phyloP scores from a whole-genome alignment of 1,140 invertebrate genomes.

The Diprion similis region DNA sequence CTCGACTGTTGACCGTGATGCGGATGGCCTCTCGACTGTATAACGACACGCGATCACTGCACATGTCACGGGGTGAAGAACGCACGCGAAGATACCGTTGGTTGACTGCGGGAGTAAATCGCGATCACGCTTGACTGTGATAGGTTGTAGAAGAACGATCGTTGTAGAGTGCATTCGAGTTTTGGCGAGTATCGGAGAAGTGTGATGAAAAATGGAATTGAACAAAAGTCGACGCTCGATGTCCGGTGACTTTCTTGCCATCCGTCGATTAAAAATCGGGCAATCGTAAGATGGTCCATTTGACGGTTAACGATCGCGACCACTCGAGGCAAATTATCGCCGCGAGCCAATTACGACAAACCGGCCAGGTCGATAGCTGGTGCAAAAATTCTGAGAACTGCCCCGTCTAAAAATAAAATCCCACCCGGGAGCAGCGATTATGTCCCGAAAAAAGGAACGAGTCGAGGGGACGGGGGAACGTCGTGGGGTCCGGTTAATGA shows the following conservation, averaged over 20 bases:
- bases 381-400: constrained; percentile 54
- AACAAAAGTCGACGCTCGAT: constrained; percentile 31
- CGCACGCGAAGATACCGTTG: no score
- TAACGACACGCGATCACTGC: no score
- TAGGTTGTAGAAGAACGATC: no score
- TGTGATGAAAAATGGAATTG: constrained; percentile 26
- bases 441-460: constrained; percentile 47
- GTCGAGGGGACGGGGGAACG: constrained; percentile 18
- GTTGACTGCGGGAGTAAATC: no score
- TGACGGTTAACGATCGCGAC: constrained; percentile 49
- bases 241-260: not conserved
- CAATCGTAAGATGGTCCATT: not conserved
- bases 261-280: not conserved
- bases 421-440: constrained; percentile 59
- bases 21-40: no score
- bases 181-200: no score
- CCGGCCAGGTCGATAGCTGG: constrained; percentile 34
- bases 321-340: constrained; percentile 52
- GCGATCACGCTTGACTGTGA: no score
- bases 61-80: no score
- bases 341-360: constrained; percentile 47
- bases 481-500: constrained; percentile 53
- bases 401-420: constrained; percentile 58
- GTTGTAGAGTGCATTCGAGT: no score
- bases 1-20: no score